Base-by-base conservation (phyloP, 2,888 invertebrate species). In the Argynnis bischoffii region DNA sequence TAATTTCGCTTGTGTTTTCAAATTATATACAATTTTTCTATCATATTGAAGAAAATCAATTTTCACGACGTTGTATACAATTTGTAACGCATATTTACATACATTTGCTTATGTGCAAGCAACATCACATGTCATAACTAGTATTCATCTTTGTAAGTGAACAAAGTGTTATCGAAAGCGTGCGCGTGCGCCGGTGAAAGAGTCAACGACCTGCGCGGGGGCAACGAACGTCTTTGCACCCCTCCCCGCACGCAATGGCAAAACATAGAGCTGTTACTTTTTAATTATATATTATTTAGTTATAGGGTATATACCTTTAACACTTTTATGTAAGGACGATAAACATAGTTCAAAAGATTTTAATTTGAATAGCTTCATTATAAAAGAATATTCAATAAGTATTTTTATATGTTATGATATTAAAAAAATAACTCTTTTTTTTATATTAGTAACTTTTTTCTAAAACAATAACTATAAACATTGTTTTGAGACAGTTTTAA, bases 211-310 rank as follows among this genome's bases (percentile, higher is more conserved):
- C 92, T 83, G 84, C 81, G 88, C 89, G 88, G 89, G 92, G 84
- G 89, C 92, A 92, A 90, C 90, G 92, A 92, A 92, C 92, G 92
- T 90, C 92, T 92, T 92, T 92, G 92, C 90, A 79, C 78, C 81
- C 79, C 76, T 67, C 77, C 74, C 76, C 69, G 72, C 75, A 72
- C 77, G 72, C 77, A 72, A 69, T 61, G 72, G 72, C 74, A 66
- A 73, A 68, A 74, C 65, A 74, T 72, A 69, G 78, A 78, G 78
- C 71, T 76, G 78, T 35, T 61, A 18, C 31, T 53, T 61, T 61
- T 41, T 11, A 31, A 61, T 41, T 18, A 53, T 35, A 15, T 53
- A 61, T 53, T 65, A 64, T 64, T 53, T 21, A 53, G 4, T 50
- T 21, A 21, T 21, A 21, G 13, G 21, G 53, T 5, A n/a, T n/a